Evolutionary conservation across 1,140 invertebrate species (phyloP), one percentile per base, ranked within the genome.

Genomic region (Agrypnia vestita): DNA sequence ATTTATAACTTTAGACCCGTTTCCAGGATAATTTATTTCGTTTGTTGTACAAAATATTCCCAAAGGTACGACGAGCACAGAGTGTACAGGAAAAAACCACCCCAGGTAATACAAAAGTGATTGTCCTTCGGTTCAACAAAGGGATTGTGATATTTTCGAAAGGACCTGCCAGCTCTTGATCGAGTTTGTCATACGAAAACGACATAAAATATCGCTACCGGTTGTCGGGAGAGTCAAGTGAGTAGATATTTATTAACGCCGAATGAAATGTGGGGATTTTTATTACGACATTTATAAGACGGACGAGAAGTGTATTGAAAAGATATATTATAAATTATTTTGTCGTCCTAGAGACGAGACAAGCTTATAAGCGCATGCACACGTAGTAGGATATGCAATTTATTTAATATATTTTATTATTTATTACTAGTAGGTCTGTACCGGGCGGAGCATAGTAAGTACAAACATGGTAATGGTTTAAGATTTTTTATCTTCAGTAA

Each of bases 21-120:
- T 64, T 62, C n/a, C 8, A n/a, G 10, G 10, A 43, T 64, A 64
- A 12, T 64, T 25, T 43, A 43, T 8, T 13, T 64, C 35, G 35
- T 11, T 43, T 62, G 25, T 64, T 64, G 61, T 64, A 25, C 10
- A 44, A 64, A 64, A 64, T 64, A 19, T 64, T 64, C 25, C 25
- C 19, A 64, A 64, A 64, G 25, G 35, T 13, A 17, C 12, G n/a
- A n/a, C n/a, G 11, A 19, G 55, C 11, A 59, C 17, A 59, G 55
- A 56, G 15, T 59, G 55, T 21, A 59, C 17, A 21, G 55, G 21
- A 59, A 59, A 55, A 59, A 59, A 59, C 12, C 55, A 59, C 55
- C 55, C 55, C 21, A 19, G 0, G 55, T 21, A 59, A 59, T 59
- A 19, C 55, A 10, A 59, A 21, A 59, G 15, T 59, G 10, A 59